A percentile compares a stretch with the other conserved stretches of the same genome.
phyloP scores from a whole-genome alignment of 2,797 vertebrate species.

The Ptychadena robeensis region DNA sequence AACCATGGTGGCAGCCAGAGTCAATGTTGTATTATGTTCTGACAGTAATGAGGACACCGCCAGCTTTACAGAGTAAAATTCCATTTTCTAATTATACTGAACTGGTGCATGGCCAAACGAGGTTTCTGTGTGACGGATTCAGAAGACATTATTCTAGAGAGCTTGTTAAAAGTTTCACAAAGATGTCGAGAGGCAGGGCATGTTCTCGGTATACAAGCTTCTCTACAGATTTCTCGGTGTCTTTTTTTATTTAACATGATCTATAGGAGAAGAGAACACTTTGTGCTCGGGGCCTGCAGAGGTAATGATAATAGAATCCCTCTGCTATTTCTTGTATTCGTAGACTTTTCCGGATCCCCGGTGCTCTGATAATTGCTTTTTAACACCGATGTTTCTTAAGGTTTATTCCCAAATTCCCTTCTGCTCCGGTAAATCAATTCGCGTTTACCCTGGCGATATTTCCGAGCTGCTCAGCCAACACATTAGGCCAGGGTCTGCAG shows the following conservation, averaged over 20 bases:
- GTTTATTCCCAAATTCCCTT: constrained; percentile 39
- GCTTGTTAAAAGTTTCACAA: constrained; percentile 6
- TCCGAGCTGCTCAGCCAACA: constrained; percentile 13
- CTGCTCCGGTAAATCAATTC: constrained; percentile 47
- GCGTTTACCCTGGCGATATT: constrained; percentile 34
- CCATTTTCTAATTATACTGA: not conserved
- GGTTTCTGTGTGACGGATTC: not conserved
- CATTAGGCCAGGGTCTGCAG: not conserved
- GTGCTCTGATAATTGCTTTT: constrained; percentile 44
- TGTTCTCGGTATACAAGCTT: not conserved
- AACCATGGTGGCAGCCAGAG: not conserved
- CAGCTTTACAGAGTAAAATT: not conserved
- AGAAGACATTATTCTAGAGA: not conserved
- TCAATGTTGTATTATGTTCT: not conserved
- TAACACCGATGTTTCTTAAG: constrained; percentile 34
- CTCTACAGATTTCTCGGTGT: constrained; percentile 25
- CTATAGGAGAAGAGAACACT: constrained; percentile 15
- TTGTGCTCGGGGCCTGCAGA: constrained; percentile 28
- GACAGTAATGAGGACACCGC: not conserved
- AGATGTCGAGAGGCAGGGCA: constrained; percentile 15
- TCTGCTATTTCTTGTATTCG: constrained; percentile 15
- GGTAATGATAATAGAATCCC: constrained; percentile 36
- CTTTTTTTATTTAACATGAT: constrained; percentile 41
- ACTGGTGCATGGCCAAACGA: not conserved
- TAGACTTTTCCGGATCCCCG: constrained; percentile 13